phyloP scores from a whole-genome alignment of 2,888 invertebrate species.

The Apodemia duryi region DNA sequence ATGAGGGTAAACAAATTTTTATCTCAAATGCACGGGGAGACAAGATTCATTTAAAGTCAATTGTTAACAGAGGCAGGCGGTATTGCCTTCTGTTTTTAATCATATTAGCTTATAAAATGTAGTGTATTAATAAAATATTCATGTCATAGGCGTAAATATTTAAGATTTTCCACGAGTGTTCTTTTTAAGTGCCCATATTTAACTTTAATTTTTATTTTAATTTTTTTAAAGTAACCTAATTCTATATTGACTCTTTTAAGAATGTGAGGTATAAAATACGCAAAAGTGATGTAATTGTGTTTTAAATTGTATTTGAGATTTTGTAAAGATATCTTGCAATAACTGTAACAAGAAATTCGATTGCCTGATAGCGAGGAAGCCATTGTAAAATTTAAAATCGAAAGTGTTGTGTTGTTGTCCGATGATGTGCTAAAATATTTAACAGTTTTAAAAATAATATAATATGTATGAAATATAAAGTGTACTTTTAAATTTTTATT shows the following conservation, averaged over 20 bases:
- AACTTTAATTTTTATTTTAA: no score
- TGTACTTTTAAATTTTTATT: no score
- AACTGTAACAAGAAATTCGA: no score
- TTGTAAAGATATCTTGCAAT: no score
- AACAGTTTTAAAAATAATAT: no score
- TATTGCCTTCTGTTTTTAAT: background rate
- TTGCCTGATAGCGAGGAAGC: background rate
- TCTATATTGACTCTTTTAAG: no score
- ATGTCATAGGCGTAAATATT: background rate
- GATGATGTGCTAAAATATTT: no score
- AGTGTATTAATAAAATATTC: constrained; percentile 6
- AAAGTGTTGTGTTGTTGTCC: background rate
- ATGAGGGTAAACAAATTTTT: constrained; percentile 19
- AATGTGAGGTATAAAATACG: no score
- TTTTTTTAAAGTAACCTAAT: no score
- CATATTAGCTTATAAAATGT: background rate
- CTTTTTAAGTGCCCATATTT: background rate
- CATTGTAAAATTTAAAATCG: background rate
- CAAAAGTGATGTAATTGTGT: no score
- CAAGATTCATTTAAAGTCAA: constrained; percentile 1
- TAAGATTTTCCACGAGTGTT: background rate
- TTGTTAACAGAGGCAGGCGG: background rate
- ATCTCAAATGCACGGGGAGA: constrained; percentile 8
- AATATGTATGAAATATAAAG: no score
- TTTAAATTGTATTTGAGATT: no score